Conservation (phyloP, 2,113 vertebrate genomes). For the Beaufortia kweichowensis region DNA sequence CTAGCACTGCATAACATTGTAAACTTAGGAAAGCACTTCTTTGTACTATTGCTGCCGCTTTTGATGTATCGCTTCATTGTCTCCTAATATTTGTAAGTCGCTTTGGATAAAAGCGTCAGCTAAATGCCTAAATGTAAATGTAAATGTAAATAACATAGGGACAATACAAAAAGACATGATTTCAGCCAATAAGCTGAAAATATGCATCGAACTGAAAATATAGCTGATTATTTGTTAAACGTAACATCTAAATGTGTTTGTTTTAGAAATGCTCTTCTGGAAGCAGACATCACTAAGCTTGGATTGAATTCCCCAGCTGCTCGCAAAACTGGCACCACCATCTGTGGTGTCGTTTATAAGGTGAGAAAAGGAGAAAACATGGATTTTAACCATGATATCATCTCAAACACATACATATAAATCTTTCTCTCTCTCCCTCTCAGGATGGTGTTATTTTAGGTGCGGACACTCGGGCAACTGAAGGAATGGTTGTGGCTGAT, state of each 20-base stretch:
- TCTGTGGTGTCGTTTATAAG: conserved; percentile 91
- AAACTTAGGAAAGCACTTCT: too few species aligned
- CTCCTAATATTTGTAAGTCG: too few species aligned
- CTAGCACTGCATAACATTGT: too few species aligned
- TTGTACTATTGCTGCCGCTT: too few species aligned
- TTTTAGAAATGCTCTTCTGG: conserved; percentile 83
- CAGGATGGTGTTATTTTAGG: conserved; percentile 92
- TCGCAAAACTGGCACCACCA: conserved; percentile 94
- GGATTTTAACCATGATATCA: not conserved
- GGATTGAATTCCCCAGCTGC: conserved; percentile 79
- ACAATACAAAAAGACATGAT: too few species aligned
- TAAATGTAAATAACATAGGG: too few species aligned
- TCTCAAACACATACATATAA: not conserved
- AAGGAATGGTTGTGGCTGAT: conserved; percentile 95
- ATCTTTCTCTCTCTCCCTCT: not conserved
- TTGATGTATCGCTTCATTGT: too few species aligned
- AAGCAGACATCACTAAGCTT: conserved; percentile 75
- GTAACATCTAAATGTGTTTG: not conserved
- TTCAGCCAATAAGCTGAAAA: too few species aligned
- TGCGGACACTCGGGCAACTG: conserved; percentile 93
- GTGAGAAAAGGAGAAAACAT: conserved; percentile 64
- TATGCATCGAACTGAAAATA: too few species aligned
- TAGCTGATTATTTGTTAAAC: too few species aligned
- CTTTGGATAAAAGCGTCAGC: too few species aligned
- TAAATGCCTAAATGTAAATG: too few species aligned